Base-by-base conservation (phyloP, 1,140 invertebrate species). In the Stegodyphus mimosarum region DNA sequence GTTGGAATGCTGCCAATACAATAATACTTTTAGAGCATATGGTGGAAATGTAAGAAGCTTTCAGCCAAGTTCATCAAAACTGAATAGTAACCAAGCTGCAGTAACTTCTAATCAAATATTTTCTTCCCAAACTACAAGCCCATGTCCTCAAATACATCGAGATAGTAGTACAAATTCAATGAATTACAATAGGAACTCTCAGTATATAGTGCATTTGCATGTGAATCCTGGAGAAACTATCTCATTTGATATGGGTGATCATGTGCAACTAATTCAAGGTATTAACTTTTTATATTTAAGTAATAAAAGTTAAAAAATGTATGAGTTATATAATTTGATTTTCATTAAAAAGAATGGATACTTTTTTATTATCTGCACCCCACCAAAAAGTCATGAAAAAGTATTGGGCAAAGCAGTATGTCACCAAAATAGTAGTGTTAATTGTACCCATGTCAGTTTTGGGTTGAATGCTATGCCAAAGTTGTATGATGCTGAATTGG, bases 161-260 rank as follows among this genome's bases (percentile, higher is more conserved):
- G 60, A 64, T 48, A 15, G n/a, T n/a, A 83, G 66, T 74, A 15
- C 63, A 7, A 77, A 63, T 49, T 74, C 80, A 13, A 74, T 83
- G 80, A 83, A 83, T 53, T 83, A 83, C 50, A 83, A 83, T 53
- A 60, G 80, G 2, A 83, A 83, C 49, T 83, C 69, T 55, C 90
- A 93, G 88, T 93, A 94, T 89, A 92, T 94, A 76, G 93, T 94
- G 71, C 92, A 93, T 89, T 93, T 94, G 88, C 94, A 94, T 89
- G 93, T 94, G 72, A 93, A 94, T 90, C 93, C 93, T 4, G 93
- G 93, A 5, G 93, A 94, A 88, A 93, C 92, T 5, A 93, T 94
- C 88, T 93, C 92, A 71, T 93, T 94, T 87, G 91, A 93, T 88
- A 92, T 93, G 88, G 93, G 93, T 11, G 93, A 94, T 87, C 92